Conservation (phyloP, 2,888 invertebrate species). For the Diadegma fenestrale region DNA sequence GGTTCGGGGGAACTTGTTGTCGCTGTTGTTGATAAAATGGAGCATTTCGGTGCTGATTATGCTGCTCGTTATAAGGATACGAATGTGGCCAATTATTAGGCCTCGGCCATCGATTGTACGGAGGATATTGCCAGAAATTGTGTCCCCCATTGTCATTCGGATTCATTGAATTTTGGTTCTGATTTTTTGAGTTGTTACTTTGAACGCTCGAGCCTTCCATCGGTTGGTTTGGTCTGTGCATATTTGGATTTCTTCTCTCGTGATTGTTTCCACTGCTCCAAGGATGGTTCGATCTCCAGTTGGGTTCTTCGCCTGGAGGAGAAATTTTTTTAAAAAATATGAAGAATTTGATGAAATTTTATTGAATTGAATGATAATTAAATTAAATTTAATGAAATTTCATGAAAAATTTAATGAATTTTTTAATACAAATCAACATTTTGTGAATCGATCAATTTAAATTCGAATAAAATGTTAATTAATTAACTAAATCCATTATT, state of each 20-base stretch:
- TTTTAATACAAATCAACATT: background rate
- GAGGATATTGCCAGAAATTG: constrained; percentile 69
- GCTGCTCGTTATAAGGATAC: constrained; percentile 34
- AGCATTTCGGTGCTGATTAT: background rate
- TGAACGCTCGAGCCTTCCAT: background rate
- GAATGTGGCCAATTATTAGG: constrained; percentile 28
- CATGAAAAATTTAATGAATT: background rate
- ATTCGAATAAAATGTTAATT: no score
- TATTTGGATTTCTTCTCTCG: constrained; percentile 41
- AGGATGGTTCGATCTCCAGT: constrained; percentile 79
- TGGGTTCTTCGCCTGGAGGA: constrained; percentile 51
- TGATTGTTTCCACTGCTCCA: constrained; percentile 75
- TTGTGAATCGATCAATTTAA: no score
- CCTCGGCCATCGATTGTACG: constrained; percentile 63
- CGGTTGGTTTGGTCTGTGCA: constrained; percentile 11
- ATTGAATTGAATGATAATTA: no score
- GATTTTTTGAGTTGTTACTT: background rate
- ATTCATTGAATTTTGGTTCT: constrained; percentile 19
- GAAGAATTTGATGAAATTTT: background rate
- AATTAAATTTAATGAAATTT: constrained; percentile 7
- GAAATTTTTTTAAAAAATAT: background rate
- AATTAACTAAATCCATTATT: no score
- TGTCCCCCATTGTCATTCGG: constrained; percentile 43
- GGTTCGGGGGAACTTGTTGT: background rate
- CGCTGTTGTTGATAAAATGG: constrained; percentile 46